Conservation (phyloP, 2,797 vertebrate genomes). For the Leptatherina wallacei region DNA sequence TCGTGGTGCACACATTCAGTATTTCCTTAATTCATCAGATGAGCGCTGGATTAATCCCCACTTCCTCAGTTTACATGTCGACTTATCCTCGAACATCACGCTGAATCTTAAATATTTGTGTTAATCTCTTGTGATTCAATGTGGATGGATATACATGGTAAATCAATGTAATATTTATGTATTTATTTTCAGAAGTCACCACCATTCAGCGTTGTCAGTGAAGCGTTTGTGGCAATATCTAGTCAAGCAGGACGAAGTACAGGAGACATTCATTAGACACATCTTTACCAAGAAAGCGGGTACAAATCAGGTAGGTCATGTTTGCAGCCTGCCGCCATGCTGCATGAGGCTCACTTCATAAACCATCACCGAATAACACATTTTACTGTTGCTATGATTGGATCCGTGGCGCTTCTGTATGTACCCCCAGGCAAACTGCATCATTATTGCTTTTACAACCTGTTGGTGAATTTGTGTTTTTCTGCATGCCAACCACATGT, state of each 20-base stretch:
- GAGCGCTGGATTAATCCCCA: neutral
- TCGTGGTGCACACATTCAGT: neutral
- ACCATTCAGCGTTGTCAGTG: slow-evolving; percentile 88
- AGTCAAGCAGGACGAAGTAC: slow-evolving; percentile 94
- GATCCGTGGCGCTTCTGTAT: slow-evolving; percentile 27
- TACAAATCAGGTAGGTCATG: slow-evolving; percentile 86
- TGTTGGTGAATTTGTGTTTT: slow-evolving; percentile 26
- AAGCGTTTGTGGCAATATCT: slow-evolving; percentile 97
- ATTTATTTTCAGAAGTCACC: slow-evolving; percentile 84
- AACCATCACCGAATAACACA: slow-evolving; percentile 50
- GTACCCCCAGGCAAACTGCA: slow-evolving; percentile 30
- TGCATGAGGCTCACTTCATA: slow-evolving; percentile 43
- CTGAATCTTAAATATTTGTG: neutral
- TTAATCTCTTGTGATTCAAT: neutral
- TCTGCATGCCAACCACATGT: slow-evolving; percentile 47
- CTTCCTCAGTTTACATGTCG: neutral
- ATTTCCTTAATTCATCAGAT: too few species aligned
- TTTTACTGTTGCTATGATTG: slow-evolving; percentile 44
- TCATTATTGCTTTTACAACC: slow-evolving; percentile 42
- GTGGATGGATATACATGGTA: neutral
- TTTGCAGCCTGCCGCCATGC: slow-evolving; percentile 1
- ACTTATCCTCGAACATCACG: neutral
- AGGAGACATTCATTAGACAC: slow-evolving; percentile 97
- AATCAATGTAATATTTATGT: neutral
- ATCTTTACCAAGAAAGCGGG: slow-evolving; percentile 93